phyloP scores from a whole-genome alignment of 1,140 invertebrate genomes.

The Drosophila navojoa region DNA sequence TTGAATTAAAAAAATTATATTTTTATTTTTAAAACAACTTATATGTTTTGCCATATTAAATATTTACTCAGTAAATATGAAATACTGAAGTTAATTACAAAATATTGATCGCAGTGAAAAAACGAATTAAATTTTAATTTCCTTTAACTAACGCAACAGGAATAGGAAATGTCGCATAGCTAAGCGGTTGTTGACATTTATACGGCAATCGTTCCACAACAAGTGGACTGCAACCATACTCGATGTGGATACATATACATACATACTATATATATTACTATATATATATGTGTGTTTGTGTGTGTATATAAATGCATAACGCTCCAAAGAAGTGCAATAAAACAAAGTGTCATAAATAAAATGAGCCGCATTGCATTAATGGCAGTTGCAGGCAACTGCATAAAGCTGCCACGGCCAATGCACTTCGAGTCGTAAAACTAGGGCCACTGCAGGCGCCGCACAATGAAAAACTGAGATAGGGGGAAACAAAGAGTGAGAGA shows the following conservation, averaged over 20 bases:
- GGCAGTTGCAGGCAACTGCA: constrained; percentile 67
- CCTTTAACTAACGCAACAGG: not conserved
- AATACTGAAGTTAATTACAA: not conserved
- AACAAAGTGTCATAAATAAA: constrained; percentile 73
- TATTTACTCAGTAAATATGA: no score
- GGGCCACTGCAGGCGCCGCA: not conserved
- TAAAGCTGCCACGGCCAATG: constrained; percentile 77
- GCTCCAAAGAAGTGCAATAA: constrained; percentile 72
- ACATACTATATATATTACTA: no score
- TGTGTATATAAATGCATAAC: constrained; percentile 56
- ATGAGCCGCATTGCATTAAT: constrained; percentile 78
- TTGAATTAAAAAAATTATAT: no score
- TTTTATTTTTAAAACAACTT: no score
- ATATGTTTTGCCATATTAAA: no score
- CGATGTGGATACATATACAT: not conserved
- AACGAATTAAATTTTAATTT: not conserved
- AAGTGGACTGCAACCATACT: not conserved
- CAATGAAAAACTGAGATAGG: not conserved
- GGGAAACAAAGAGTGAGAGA: not conserved
- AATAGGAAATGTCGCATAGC: not conserved
- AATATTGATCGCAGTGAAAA: not conserved
- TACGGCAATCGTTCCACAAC: constrained; percentile 31
- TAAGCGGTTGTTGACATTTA: constrained; percentile 50
- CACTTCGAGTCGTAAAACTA: constrained; percentile 53
- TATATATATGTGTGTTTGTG: no score